These are phyloP conservation scores for Tachuris rubrigastra DNA, from an alignment of 2,113 vertebrate genomes.

Conservation along the genomic window DNA sequence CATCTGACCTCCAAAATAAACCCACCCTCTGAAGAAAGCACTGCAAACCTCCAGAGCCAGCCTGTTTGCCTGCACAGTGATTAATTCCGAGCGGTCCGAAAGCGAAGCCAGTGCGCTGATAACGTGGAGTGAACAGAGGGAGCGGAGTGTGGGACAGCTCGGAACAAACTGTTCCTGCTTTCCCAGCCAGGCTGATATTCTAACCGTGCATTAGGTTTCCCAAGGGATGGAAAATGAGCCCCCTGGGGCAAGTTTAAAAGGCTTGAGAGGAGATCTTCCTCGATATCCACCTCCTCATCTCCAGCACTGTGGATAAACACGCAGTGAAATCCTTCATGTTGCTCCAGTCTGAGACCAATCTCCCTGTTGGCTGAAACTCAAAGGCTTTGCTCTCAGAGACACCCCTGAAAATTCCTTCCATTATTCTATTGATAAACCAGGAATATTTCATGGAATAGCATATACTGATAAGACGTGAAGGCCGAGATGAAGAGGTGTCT, in stretches of 20 bases:
- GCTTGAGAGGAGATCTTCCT: neutral
- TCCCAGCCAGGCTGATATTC: neutral
- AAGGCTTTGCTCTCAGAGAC: neutral
- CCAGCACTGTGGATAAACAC: neutral
- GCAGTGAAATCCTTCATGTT: neutral
- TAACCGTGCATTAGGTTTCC: neutral
- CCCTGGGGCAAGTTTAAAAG: neutral
- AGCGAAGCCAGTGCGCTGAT: neutral
- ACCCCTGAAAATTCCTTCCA: slow-evolving; percentile 1
- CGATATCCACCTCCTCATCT: neutral
- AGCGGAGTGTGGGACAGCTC: neutral
- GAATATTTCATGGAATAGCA: neutral
- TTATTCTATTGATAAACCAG: neutral
- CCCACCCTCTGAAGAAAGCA: slow-evolving; percentile 12
- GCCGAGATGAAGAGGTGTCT: slow-evolving; percentile 1
- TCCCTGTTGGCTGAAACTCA: neutral
- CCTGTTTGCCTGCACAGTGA: neutral
- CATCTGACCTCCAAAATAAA: neutral
- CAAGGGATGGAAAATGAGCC: neutral
- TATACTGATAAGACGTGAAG: neutral
- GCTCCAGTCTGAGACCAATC: neutral
- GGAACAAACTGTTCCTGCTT: neutral
- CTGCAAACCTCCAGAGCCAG: neutral
- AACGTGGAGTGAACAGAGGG: neutral
- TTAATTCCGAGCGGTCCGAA: neutral